Evolutionary conservation across 2,888 invertebrate species (phyloP).

Genomic region (Heteromurus nitidus): DNA sequence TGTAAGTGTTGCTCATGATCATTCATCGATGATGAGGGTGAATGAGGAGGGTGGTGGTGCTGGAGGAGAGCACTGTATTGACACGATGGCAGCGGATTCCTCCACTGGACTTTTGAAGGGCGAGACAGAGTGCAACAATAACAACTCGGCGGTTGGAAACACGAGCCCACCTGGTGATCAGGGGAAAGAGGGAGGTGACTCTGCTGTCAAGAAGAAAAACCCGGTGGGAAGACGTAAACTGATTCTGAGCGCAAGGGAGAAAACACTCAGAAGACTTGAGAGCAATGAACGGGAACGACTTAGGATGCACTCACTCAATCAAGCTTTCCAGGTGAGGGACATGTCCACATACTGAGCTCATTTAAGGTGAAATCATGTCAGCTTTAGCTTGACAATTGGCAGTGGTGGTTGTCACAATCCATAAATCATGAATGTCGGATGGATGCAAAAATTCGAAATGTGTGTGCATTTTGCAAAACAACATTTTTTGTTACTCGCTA

Average conservation of each 20-base stretch:
- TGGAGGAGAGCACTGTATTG: conserved; percentile 55
- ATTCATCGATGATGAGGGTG: conserved; percentile 51
- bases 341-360: too few species aligned
- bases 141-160: conserved; percentile 15
- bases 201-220: conserved; percentile 71
- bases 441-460: too few species aligned
- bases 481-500: too few species aligned
- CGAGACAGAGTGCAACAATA: conserved; percentile 57
- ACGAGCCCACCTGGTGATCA: conserved; percentile 24
- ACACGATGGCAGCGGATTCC: conserved; percentile 55
- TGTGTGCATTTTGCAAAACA: too few species aligned
- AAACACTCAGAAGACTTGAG: conserved; percentile 73
- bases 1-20: conserved; percentile 62
- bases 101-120: conserved; percentile 55
- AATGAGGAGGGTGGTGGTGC: background rate
- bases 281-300: conserved; percentile 73
- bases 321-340: conserved; percentile 73
- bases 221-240: conserved; percentile 73
- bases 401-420: too few species aligned
- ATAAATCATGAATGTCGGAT: too few species aligned
- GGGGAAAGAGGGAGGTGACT: conserved; percentile 37
- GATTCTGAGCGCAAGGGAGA: conserved; percentile 73
- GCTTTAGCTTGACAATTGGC: too few species aligned
- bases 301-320: conserved; percentile 74
- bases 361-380: too few species aligned